Percentiles rank a stretch among this genome's conserved stretches.
phyloP scores from a whole-genome alignment of 2,113 vertebrate species.

The Callithrix jacchus region DNA sequence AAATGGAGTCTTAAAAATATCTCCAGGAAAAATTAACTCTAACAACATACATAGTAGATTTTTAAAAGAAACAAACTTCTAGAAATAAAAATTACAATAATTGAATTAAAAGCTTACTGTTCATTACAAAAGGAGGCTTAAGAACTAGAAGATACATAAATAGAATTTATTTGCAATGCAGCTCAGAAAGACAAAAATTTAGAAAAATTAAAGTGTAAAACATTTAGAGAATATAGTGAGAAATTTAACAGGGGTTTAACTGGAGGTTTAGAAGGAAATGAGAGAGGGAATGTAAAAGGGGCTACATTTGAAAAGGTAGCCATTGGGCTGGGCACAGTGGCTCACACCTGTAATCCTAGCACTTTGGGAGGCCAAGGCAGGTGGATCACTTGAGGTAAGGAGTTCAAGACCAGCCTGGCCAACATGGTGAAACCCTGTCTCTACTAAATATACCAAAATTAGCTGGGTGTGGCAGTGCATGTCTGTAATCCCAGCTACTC shows the following conservation, averaged over 20 bases:
- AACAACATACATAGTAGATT: background rate
- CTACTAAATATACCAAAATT: too few relatives aligned
- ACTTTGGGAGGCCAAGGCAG: too few relatives aligned
- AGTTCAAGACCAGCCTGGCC: too few relatives aligned
- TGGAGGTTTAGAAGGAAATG: background rate
- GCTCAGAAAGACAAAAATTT: slow-evolving; percentile 10
- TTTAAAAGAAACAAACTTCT: background rate
- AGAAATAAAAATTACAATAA: slow-evolving; percentile 15
- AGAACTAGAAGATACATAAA: slow-evolving; percentile 19
- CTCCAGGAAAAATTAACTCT: background rate
- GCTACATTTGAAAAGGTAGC: background rate
- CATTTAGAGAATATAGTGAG: background rate
- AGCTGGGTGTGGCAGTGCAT: too few relatives aligned
- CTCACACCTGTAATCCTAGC: too few relatives aligned
- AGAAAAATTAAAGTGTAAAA: background rate
- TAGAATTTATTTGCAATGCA: background rate
- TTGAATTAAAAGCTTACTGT: slow-evolving; percentile 16
- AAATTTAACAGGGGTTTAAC: background rate
- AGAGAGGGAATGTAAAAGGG: background rate
- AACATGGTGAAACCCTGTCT: too few relatives aligned
- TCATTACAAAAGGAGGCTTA: background rate
- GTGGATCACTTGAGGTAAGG: too few relatives aligned
- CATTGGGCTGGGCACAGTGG: background rate
- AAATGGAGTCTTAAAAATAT: background rate
- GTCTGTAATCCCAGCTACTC: too few relatives aligned